phyloP scores from a whole-genome alignment of 2,113 vertebrate genomes.

The Sylvilagus bachmani region DNA sequence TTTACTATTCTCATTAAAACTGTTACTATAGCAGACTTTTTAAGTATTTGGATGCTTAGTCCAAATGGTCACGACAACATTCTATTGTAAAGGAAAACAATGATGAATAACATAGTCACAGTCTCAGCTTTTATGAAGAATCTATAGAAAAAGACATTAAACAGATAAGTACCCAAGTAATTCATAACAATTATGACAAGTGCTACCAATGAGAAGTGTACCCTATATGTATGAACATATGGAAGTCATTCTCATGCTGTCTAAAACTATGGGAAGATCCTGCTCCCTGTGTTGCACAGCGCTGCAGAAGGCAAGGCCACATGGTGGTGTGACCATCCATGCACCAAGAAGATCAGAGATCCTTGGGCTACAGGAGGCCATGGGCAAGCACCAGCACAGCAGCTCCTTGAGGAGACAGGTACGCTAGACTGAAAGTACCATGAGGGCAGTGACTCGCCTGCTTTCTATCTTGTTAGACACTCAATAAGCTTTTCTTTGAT shows the following conservation, averaged over 20 bases:
- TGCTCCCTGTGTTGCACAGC: background rate
- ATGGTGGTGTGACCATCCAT: background rate
- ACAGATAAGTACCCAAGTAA: background rate
- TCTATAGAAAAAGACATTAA: conserved; percentile 39
- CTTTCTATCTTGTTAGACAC: background rate
- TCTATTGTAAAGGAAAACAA: background rate
- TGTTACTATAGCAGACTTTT: background rate
- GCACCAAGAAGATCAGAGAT: background rate
- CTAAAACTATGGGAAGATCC: background rate
- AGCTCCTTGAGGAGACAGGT: background rate
- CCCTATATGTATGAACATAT: background rate
- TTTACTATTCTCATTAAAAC: conserved; percentile 19
- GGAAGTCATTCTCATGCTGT: background rate
- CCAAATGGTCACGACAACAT: background rate
- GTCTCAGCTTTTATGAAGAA: background rate
- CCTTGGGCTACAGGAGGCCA: background rate
- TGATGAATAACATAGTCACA: background rate
- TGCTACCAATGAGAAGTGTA: background rate
- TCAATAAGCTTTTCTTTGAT: background rate
- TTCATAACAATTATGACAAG: background rate
- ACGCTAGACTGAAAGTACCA: background rate
- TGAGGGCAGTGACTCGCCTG: background rate
- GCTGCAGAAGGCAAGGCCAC: background rate
- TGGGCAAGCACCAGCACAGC: background rate
- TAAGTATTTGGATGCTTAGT: background rate